Evolutionary conservation across 2,113 vertebrate species (phyloP).

Genomic region (Heptranchias perlo): DNA sequence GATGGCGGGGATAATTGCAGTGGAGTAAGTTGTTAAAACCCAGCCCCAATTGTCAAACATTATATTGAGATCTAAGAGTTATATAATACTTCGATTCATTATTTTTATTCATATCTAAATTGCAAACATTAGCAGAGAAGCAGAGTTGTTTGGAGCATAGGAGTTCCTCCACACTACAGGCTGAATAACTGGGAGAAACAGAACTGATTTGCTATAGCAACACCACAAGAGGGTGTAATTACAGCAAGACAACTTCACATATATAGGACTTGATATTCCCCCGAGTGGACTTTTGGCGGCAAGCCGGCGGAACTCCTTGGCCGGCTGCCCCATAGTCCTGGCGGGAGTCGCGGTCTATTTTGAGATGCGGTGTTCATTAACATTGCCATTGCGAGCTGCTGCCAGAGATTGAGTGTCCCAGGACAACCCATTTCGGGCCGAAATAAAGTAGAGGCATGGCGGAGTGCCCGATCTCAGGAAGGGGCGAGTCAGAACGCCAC

Average conservation of each 20-base stretch:
- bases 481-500: not conserved
- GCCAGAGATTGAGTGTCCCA: not conserved
- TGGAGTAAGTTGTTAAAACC: no score
- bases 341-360: not conserved
- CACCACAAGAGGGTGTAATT: not conserved
- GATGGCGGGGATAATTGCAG: not conserved
- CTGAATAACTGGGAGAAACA: not conserved
- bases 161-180: not conserved
- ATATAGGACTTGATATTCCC: not conserved
- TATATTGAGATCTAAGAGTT: no score
- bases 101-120: not conserved
- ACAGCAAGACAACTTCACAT: not conserved
- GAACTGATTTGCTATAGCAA: not conserved
- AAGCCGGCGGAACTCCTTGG: not conserved
- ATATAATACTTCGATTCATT: not conserved
- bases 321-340: not conserved
- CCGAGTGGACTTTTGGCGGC: not conserved
- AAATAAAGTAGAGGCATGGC: not conserved
- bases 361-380: not conserved
- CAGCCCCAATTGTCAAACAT: no score
- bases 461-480: not conserved
- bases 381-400: not conserved
- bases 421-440: no score
- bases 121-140: not conserved
- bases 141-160: no score